Evolutionary conservation across 1,140 invertebrate species (phyloP), one percentile per base, ranked within the genome.

Genomic region (Brachystomella parvula): DNA sequence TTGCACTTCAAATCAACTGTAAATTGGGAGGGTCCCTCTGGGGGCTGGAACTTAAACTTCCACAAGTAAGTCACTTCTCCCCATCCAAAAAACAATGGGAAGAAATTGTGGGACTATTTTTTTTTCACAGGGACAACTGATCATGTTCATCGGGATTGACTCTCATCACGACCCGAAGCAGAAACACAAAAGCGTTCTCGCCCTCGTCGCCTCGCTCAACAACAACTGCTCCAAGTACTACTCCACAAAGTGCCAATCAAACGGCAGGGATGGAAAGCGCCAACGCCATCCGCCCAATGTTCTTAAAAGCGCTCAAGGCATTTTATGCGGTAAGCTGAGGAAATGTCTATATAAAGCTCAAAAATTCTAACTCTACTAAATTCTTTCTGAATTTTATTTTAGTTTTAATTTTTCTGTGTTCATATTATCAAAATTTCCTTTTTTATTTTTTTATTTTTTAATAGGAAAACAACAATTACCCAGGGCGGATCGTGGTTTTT

Each of bases 131-230:
- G 77, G 79, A 67, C 79, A 81, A 47, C 24, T 30, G 29, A 76
- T 83, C n/a, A 95, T 96, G 94, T 82, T 96, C 0, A 83, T 89
- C 69, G 94, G 94, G 19, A 87, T 96, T n/a, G 94, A 96, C 75
- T 86, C 89, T 0, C 94, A 89, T 76, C 94, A 96, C 78, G 86
- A 84, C 65, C 77, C 80, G 0, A 44, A 72, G 0, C 77, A 76
- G 15, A 68, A 73, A 58, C 76, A 77, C 49, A 69, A 76, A 6
- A 87, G 84, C 66, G 82, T 88, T 61, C 78, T 82, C 75, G 91
- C 86, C 1, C 90, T 96, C 77, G 87, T 96, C 1, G 84, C 88
- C 0, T 90, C 89, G 24, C 80, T 89, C 30, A 90, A 96, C 76
- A 77, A 80, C 24, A 74, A 76, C 12, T 81, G 89, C 64, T 92